phyloP scores from a whole-genome alignment of 2,888 invertebrate genomes.

The Parelbella ahira region DNA sequence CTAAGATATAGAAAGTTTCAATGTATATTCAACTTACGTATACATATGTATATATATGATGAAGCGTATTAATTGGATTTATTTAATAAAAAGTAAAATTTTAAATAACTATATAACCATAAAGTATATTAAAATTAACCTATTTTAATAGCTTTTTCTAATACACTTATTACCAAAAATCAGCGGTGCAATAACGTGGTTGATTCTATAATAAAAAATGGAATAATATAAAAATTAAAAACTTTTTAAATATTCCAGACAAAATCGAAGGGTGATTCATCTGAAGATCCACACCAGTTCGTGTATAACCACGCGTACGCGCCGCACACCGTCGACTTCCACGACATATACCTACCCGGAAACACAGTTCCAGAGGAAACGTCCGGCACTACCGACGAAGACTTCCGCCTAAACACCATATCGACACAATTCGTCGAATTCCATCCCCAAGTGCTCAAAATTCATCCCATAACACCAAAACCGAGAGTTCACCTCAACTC shows the following conservation, averaged over 20 bases:
- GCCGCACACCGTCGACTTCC: constrained; percentile 44
- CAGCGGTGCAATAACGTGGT: no score
- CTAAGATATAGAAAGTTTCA: no score
- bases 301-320: constrained; percentile 33
- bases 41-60: no score
- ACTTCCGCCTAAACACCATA: constrained; percentile 34
- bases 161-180: no score
- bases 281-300: constrained; percentile 39
- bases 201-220: no score
- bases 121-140: no score
- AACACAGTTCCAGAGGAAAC: constrained; percentile 31
- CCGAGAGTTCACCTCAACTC: constrained; percentile 35
- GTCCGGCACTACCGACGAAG: constrained; percentile 33
- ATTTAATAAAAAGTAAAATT: no score
- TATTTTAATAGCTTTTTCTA: no score
- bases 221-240: constrained; percentile 41
- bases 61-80: no score
- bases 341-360: constrained; percentile 48
- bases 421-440: constrained; percentile 43
- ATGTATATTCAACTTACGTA: no score
- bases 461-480: constrained; percentile 29
- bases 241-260: no score
- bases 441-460: constrained; percentile 27
- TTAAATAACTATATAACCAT: no score
- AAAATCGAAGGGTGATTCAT: constrained; percentile 38